Evolutionary conservation across 2,888 invertebrate species (phyloP).

Genomic region (Mystacides longicornis): DNA sequence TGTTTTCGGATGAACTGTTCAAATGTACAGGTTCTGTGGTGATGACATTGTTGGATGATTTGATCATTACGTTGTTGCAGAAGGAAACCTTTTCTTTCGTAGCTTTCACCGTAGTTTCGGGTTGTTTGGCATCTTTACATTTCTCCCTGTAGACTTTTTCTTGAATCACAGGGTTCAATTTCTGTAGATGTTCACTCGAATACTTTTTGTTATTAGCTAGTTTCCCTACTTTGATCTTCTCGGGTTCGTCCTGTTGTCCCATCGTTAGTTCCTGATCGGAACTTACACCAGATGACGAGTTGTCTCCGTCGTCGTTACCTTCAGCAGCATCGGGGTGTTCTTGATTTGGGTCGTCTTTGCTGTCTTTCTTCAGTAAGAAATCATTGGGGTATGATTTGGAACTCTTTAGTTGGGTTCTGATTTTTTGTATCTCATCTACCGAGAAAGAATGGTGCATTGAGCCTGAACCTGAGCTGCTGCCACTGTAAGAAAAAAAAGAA

Average conservation of each 20-base stretch:
- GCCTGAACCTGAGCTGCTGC: slow-evolving; percentile 66
- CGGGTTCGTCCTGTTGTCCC: slow-evolving; percentile 40
- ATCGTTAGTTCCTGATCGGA: slow-evolving; percentile 72
- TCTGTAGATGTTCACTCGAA: slow-evolving; percentile 21
- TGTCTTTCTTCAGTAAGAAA: slow-evolving; percentile 49
- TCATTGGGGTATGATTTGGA: slow-evolving; percentile 85
- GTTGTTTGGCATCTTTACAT: slow-evolving; percentile 21
- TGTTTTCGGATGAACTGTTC: slow-evolving; percentile 41
- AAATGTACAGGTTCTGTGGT: slow-evolving; percentile 44
- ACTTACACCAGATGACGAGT: slow-evolving; percentile 82
- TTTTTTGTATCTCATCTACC: slow-evolving; percentile 84
- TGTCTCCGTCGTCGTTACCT: slow-evolving; percentile 71
- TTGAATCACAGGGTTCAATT: slow-evolving; percentile 35
- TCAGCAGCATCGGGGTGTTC: slow-evolving; percentile 30
- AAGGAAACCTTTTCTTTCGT: slow-evolving; percentile 37
- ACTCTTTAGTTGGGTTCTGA: slow-evolving; percentile 74
- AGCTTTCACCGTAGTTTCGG: slow-evolving; percentile 25
- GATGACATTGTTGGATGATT: slow-evolving; percentile 47
- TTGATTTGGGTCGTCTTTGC: slow-evolving; percentile 32
- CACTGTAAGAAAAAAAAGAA: slow-evolving; percentile 41
- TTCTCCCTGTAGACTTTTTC: slow-evolving; percentile 25
- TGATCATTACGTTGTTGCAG: slow-evolving; percentile 46
- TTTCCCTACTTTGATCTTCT: slow-evolving; percentile 27
- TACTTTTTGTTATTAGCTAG: slow-evolving; percentile 21
- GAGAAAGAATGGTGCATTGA: slow-evolving; percentile 80